phyloP scores from a whole-genome alignment of 2,888 invertebrate genomes.

The Hemicrepidius hirtus region DNA sequence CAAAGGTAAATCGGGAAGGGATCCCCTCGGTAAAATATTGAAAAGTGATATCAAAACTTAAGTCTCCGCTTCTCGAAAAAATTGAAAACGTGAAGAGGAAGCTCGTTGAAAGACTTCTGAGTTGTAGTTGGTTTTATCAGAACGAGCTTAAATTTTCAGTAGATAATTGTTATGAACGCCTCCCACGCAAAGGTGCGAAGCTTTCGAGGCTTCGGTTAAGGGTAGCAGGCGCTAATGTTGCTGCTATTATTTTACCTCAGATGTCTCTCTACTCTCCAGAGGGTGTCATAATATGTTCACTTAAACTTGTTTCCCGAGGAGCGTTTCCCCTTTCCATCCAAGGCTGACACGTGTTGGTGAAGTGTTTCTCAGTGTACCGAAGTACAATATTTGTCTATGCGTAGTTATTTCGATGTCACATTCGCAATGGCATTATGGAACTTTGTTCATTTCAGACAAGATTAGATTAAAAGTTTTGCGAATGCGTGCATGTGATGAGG shows the following conservation, averaged over 20 bases:
- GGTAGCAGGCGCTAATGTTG: constrained; percentile 33
- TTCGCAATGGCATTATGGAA: constrained; percentile 32
- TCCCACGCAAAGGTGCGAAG: constrained; percentile 30
- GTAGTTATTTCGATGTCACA: constrained; percentile 30
- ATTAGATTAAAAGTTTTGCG: constrained; percentile 25
- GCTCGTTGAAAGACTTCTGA: not conserved
- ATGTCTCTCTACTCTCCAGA: constrained; percentile 44
- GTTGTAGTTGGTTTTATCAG: constrained; percentile 22
- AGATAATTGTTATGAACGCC: constrained; percentile 34
- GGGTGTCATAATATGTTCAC: constrained; percentile 47
- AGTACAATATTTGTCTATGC: constrained; percentile 36
- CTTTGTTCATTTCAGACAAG: constrained; percentile 29
- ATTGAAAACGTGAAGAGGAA: constrained; percentile 7
- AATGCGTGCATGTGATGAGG: constrained; percentile 27
- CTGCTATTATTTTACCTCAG: constrained; percentile 45
- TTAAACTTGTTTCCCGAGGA: constrained; percentile 31
- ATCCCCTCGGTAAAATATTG: not conserved
- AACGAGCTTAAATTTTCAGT: constrained; percentile 29
- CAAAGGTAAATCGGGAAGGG: constrained; percentile 2
- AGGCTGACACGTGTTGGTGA: constrained; percentile 38
- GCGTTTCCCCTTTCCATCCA: constrained; percentile 36
- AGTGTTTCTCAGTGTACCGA: constrained; percentile 32
- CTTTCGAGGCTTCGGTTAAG: constrained; percentile 32
- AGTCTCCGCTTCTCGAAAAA: not conserved
- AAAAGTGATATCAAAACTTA: constrained; percentile 10